These are phyloP conservation scores for Halictus quadricinctus DNA, from an alignment of 2,888 invertebrate genomes.

Conservation along the genomic window DNA sequence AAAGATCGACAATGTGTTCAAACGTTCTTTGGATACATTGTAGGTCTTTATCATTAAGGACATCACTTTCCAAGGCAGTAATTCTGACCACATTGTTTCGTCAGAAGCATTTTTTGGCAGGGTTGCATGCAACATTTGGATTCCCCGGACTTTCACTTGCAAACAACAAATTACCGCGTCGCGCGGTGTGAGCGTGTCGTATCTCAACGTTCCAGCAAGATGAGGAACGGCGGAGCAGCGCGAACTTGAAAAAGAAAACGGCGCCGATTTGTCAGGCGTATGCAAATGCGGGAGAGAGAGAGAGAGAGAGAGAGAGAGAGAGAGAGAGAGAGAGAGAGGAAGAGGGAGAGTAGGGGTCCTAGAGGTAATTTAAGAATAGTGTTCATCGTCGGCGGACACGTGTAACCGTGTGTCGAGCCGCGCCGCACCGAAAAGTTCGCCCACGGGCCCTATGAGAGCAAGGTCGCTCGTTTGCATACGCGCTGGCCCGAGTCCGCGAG, in stretches of 20 bases:
- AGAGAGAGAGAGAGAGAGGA: not conserved
- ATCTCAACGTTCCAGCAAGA: slow-evolving; percentile 1
- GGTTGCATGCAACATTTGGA: not conserved
- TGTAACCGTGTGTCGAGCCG: slow-evolving; percentile 34
- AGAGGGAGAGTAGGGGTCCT: not conserved
- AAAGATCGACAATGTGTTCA: too few species aligned
- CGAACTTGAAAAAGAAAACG: slow-evolving; percentile 23
- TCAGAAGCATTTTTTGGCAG: not conserved
- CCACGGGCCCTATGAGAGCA: slow-evolving; percentile 44
- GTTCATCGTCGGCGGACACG: slow-evolving; percentile 34
- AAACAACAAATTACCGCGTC: not conserved
- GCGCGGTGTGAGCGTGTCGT: not conserved
- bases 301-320: not conserved
- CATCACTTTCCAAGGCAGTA: not conserved
- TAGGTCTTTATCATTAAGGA: not conserved
- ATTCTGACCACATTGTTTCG: not conserved
- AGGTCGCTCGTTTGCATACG: slow-evolving; percentile 57
- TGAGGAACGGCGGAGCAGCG: slow-evolving; percentile 28
- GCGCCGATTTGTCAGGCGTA: slow-evolving; percentile 37
- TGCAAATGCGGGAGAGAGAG: slow-evolving; percentile 9
- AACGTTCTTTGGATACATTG: too few species aligned
- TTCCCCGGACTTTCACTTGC: not conserved
- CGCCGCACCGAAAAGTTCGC: slow-evolving; percentile 50
- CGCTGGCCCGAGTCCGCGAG: slow-evolving; percentile 17
- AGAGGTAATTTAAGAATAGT: slow-evolving; percentile 40